These are phyloP conservation scores for Rhopalosiphum nymphaeae DNA, from an alignment of 2,888 invertebrate genomes.

Conservation along the genomic window DNA sequence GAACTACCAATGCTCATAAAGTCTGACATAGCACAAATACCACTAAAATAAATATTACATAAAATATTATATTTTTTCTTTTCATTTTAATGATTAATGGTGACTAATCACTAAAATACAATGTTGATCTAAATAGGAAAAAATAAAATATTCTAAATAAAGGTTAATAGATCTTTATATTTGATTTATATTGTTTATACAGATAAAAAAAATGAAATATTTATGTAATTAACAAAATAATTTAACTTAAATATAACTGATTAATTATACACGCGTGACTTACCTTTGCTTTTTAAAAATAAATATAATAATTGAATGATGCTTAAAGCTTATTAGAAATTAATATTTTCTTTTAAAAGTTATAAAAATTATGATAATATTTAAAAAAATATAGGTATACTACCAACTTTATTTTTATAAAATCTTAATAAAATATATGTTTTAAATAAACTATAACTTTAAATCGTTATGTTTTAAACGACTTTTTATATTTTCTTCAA, in stretches of 20 bases:
- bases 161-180: background rate
- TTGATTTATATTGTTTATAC: background rate
- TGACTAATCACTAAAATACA: background rate
- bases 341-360: background rate
- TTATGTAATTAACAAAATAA: background rate
- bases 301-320: background rate
- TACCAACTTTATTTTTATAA: background rate
- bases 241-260: background rate
- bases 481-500: background rate
- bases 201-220: background rate
- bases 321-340: background rate
- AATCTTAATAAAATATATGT: background rate
- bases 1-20: background rate
- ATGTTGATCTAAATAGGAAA: background rate
- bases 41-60: background rate
- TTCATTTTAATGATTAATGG: background rate
- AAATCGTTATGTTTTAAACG: background rate
- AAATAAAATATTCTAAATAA: background rate
- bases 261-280: background rate
- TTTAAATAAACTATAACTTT: background rate
- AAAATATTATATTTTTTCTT: background rate
- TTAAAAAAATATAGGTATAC: background rate
- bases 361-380: background rate
- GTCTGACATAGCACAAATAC: background rate
- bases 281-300: background rate